Evolutionary conservation across 2,888 invertebrate genomes (phyloP).

Genomic region (Ormia ochracea): DNA sequence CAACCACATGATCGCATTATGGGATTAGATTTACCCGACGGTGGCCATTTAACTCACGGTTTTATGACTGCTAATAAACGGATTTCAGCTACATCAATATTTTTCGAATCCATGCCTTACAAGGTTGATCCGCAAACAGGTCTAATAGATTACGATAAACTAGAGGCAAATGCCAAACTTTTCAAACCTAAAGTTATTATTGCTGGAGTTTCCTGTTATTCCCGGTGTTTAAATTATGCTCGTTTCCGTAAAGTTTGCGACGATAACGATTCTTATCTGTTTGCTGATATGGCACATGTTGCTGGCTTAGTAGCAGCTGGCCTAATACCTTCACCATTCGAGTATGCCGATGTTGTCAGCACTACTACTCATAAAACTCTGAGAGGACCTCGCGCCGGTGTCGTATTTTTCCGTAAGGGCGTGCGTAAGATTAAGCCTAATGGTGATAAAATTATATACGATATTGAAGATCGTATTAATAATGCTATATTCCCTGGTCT

Average conservation of each 20-base stretch:
- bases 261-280: constrained; percentile 88
- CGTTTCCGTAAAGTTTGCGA: constrained; percentile 90
- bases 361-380: constrained; percentile 98
- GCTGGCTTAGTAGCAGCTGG: constrained; percentile 94
- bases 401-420: constrained; percentile 96
- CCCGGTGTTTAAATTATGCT: constrained; percentile 93
- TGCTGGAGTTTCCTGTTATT: constrained; percentile 96
- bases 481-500: constrained; percentile 82
- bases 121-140: constrained; percentile 91
- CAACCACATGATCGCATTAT: constrained; percentile 97
- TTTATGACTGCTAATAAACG: constrained; percentile 93
- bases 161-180: constrained; percentile 87
- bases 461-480: constrained; percentile 92
- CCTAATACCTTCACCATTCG: constrained; percentile 92
- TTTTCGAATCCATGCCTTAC: constrained; percentile 99
- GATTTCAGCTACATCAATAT: constrained; percentile 97
- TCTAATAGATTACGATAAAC: constrained; percentile 93
- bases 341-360: constrained; percentile 92
- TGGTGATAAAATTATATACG: constrained; percentile 91
- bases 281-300: constrained; percentile 98
- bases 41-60: constrained; percentile 95
- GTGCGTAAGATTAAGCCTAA: constrained; percentile 86
- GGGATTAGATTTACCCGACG: constrained; percentile 97
- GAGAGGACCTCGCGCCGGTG: constrained; percentile 89
- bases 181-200: constrained; percentile 96